These are phyloP conservation scores for Carpatolechia fugitivella DNA, from an alignment of 2,888 invertebrate species.

Conservation along the genomic window DNA sequence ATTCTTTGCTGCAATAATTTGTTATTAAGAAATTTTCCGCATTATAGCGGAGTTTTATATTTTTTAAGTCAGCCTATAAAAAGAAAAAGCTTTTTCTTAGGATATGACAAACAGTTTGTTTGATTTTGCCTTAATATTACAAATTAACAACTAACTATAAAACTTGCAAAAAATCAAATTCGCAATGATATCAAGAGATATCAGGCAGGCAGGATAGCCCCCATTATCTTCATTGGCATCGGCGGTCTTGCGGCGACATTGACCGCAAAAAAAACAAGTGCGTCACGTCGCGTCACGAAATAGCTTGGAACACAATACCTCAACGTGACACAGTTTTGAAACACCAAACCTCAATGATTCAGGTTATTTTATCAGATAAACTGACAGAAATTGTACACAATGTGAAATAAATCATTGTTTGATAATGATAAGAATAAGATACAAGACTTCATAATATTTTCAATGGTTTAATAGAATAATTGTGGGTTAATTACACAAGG, in stretches of 20 bases:
- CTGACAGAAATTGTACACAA: background rate
- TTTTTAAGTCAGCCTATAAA: no score
- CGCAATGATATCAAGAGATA: background rate
- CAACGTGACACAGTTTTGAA: conserved; percentile 26
- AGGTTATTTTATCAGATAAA: conserved; percentile 23
- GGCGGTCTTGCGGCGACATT: conserved; percentile 18
- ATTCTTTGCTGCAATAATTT: no score
- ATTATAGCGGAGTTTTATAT: no score
- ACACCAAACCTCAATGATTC: conserved; percentile 43
- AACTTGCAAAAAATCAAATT: background rate
- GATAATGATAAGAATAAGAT: background rate
- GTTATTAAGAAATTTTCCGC: no score
- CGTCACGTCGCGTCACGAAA: conserved; percentile 27
- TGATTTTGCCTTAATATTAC: no score
- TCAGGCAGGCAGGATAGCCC: background rate
- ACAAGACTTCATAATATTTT: no score
- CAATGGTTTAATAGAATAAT: no score
- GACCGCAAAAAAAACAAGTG: conserved; percentile 28
- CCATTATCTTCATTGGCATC: background rate
- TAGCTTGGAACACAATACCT: conserved; percentile 60
- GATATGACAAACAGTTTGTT: no score
- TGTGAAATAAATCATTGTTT: background rate
- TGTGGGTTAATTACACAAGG: no score
- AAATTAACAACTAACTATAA: background rate
- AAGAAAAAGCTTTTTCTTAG: no score